These are phyloP conservation scores for Dicyrtoma fusca DNA, from an alignment of 2,888 invertebrate genomes.

Conservation along the genomic window DNA sequence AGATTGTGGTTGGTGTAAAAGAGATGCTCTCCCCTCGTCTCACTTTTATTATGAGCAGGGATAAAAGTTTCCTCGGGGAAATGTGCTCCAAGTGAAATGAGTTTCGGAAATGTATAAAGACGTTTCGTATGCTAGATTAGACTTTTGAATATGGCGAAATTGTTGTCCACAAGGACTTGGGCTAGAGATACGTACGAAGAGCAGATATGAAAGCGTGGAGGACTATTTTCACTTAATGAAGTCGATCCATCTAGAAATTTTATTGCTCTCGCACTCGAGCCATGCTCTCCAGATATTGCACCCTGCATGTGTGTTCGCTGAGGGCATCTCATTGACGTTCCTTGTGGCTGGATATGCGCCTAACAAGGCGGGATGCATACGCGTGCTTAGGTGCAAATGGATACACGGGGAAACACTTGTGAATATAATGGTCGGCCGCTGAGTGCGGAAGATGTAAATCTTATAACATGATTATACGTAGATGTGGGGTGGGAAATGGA, in stretches of 20 bases:
- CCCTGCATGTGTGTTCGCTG: too few relatives aligned
- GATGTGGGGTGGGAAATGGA: slow-evolving; percentile 15
- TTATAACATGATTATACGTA: neutral
- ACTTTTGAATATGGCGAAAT: slow-evolving; percentile 19
- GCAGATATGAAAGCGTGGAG: neutral
- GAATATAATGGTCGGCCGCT: too few relatives aligned
- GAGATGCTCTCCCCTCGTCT: neutral
- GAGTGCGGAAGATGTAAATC: too few relatives aligned
- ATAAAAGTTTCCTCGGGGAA: slow-evolving; percentile 22
- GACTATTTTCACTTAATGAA: slow-evolving; percentile 33
- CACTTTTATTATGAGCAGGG: slow-evolving; percentile 6
- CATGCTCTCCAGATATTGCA: slow-evolving; percentile 6
- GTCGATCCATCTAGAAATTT: slow-evolving; percentile 29
- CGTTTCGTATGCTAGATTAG: slow-evolving; percentile 28
- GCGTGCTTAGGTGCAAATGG: neutral
- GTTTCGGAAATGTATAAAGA: slow-evolving; percentile 36
- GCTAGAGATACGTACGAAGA: neutral
- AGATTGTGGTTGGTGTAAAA: too few relatives aligned
- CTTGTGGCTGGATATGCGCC: too few relatives aligned
- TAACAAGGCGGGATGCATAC: too few relatives aligned
- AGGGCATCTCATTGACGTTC: too few relatives aligned
- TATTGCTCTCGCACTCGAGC: slow-evolving; percentile 18
- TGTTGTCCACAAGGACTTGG: neutral
- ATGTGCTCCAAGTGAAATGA: slow-evolving; percentile 18
- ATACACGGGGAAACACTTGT: too few relatives aligned